phyloP scores from a whole-genome alignment of 2,797 vertebrate species.

The Setipinna tenuifilis region DNA sequence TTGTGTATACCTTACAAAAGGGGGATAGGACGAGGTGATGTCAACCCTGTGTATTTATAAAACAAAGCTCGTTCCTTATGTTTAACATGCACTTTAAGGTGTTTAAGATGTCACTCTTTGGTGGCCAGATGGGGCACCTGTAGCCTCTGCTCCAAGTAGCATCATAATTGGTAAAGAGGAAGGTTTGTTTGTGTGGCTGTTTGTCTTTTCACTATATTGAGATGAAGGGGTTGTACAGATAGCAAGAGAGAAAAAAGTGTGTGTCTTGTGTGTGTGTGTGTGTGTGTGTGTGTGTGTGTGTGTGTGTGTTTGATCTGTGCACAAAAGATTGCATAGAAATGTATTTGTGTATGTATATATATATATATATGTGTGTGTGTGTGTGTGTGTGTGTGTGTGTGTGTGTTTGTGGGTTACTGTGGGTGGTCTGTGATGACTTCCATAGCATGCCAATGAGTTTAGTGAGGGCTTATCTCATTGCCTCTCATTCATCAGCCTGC shows the following conservation, averaged over 20 bases:
- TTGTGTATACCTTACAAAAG: background rate
- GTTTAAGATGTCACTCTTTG: background rate
- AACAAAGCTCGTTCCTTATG: slow-evolving; percentile 22
- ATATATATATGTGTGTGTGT: too few species aligned
- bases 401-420: background rate
- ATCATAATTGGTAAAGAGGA: slow-evolving; percentile 13
- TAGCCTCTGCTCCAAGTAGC: background rate
- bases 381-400: too few species aligned
- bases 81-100: slow-evolving; percentile 44
- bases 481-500: background rate
- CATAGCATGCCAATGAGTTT: background rate
- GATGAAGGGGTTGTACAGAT: background rate
- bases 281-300: background rate
- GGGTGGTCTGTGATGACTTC: background rate
- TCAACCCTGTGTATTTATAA: background rate
- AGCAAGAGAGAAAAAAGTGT: background rate
- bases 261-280: too few species aligned
- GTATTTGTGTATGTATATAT: background rate
- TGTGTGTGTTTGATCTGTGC: background rate
- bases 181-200: slow-evolving; percentile 14
- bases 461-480: background rate
- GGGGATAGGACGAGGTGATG: slow-evolving; percentile 10
- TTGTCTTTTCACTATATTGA: background rate
- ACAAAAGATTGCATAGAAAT: background rate
- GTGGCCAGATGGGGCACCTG: background rate